A percentile compares a stretch with the other conserved stretches of the same genome.
phyloP scores from a whole-genome alignment of 2,797 vertebrate genomes.

The Enteromius unitaeniatus region DNA sequence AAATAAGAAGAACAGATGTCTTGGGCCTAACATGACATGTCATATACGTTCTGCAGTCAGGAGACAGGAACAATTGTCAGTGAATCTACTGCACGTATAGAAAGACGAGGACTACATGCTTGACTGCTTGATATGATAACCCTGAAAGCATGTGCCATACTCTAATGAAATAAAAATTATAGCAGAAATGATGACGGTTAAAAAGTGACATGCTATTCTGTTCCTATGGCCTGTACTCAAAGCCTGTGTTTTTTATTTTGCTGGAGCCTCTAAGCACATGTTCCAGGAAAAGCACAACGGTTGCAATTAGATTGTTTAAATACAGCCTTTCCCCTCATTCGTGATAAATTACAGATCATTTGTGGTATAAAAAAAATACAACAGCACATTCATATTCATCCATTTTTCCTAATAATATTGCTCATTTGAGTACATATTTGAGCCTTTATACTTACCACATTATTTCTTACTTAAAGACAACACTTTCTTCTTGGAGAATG shows the following conservation, averaged over 20 bases:
- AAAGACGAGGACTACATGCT: slow-evolving; percentile 60
- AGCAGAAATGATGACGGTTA: slow-evolving; percentile 63
- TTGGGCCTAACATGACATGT: not conserved
- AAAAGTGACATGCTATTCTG: slow-evolving; percentile 66
- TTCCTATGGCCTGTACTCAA: slow-evolving; percentile 56
- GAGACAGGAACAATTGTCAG: slow-evolving; percentile 13
- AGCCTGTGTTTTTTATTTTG: slow-evolving; percentile 61
- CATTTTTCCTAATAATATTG: slow-evolving; percentile 26
- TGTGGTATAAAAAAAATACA: slow-evolving; percentile 22
- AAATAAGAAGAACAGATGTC: not conserved
- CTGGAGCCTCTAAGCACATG: slow-evolving; percentile 59
- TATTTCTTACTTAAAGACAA: slow-evolving; percentile 50
- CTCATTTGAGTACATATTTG: slow-evolving; percentile 10
- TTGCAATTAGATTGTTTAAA: slow-evolving; percentile 61
- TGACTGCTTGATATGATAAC: slow-evolving; percentile 69
- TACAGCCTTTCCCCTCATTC: slow-evolving; percentile 37
- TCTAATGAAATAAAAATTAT: slow-evolving; percentile 74
- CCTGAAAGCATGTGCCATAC: slow-evolving; percentile 60
- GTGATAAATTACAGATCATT: slow-evolving; percentile 42
- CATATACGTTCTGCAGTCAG: not conserved
- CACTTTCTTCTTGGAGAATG: slow-evolving; percentile 65
- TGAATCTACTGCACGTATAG: slow-evolving; percentile 37
- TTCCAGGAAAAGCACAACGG: slow-evolving; percentile 27
- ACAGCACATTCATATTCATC: slow-evolving; percentile 24
- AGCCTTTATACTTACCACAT: slow-evolving; percentile 27